Percentiles rank a stretch among this genome's conserved stretches.
phyloP scores from a whole-genome alignment of 2,113 vertebrate species.

The Papio anubis region DNA sequence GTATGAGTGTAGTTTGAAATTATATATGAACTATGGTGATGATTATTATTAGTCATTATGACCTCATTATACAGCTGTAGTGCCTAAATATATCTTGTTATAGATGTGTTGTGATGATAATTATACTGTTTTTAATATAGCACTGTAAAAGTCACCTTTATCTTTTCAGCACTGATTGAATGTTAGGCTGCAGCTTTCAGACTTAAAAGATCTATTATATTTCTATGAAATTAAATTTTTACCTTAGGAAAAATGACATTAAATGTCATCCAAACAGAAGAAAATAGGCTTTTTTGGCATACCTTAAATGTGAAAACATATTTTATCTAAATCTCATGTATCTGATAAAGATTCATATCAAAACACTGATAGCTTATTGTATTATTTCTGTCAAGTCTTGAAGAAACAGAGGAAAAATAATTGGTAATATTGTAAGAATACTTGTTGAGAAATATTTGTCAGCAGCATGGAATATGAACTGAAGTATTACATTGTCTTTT shows the following conservation, averaged over 20 bases:
- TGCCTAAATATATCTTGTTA: constrained; percentile 50
- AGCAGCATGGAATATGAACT: not conserved
- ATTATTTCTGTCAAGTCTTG: not conserved
- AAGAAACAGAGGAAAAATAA: not conserved
- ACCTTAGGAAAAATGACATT: not conserved
- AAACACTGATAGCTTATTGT: not conserved
- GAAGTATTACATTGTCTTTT: not conserved
- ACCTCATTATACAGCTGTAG: constrained; percentile 37
- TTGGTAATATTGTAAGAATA: not conserved
- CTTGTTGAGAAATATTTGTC: not conserved
- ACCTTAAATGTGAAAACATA: not conserved
- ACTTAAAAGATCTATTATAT: not conserved
- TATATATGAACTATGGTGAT: constrained; percentile 31
- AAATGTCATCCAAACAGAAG: not conserved
- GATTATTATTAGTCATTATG: constrained; percentile 45
- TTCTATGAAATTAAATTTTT: not conserved
- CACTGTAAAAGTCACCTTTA: not conserved
- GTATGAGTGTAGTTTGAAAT: constrained; percentile 38
- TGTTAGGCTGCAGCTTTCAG: not conserved
- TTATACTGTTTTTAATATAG: not conserved
- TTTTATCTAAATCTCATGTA: not conserved
- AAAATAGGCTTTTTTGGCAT: not conserved
- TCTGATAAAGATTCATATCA: not conserved
- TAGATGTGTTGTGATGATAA: constrained; percentile 34
- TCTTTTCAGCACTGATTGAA: not conserved